Percentiles rank a stretch among this genome's conserved stretches.
phyloP scores from a whole-genome alignment of 2,888 invertebrate genomes.

The Branchinecta sandiegonensis region DNA sequence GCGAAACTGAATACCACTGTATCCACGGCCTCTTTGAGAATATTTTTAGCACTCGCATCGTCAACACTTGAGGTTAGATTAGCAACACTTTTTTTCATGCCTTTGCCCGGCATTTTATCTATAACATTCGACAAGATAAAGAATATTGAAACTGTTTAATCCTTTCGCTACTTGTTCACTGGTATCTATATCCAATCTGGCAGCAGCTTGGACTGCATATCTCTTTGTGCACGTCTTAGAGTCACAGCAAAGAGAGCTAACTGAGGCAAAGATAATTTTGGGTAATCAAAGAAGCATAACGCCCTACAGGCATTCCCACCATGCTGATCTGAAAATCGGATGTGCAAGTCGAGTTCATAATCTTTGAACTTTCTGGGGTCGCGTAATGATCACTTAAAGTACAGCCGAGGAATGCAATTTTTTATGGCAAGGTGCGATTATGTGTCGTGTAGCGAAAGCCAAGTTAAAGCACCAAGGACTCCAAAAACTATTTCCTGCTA shows the following conservation, averaged over 20 bases:
- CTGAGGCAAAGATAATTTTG: constrained; percentile 12
- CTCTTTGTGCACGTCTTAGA: constrained; percentile 15
- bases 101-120: background rate
- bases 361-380: constrained; percentile 7
- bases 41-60: constrained; percentile 20
- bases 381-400: background rate
- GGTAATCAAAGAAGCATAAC: constrained; percentile 14
- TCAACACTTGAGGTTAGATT: background rate
- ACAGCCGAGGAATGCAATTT: background rate
- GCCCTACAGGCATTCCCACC: constrained; percentile 1
- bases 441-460: background rate
- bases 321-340: background rate
- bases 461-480: background rate
- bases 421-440: background rate
- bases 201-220: background rate
- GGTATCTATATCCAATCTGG: background rate
- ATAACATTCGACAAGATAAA: no score
- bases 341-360: background rate
- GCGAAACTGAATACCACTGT: constrained; percentile 58
- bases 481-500: background rate
- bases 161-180: background rate
- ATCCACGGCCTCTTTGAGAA: constrained; percentile 52
- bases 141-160: background rate
- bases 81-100: background rate
- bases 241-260: constrained; percentile 14